Base-by-base conservation (phyloP, 2,113 vertebrate species). In the Microcebus griseorufus region DNA sequence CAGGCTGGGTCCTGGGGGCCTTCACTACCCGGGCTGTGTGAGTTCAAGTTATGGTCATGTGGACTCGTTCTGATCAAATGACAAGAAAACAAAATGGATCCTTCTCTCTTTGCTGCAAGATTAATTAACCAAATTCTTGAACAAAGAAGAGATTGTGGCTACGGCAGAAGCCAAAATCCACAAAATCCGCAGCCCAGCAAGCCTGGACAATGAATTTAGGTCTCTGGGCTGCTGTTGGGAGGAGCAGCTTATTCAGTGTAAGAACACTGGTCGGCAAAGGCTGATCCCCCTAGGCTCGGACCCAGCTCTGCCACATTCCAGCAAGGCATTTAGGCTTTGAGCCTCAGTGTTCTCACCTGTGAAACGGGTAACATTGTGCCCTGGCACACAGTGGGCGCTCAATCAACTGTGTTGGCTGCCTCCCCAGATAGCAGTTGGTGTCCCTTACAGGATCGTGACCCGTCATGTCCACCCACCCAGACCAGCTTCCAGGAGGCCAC, bases 341-440 rank as follows among this genome's bases (percentile, higher is more conserved):
- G 7, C 55, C 55, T 58, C 55, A 58, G 55, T 22, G 55, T 58
- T 58, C 16, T 55, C 18, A 58, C 6, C 55, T 58, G 55, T 58
- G 20, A 58, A 58, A 58, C 8, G 55, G 55, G 55, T 58, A 13
- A 13, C 22, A 1, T 60, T 16, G 11, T 27, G 6, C 45, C 69
- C 6, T 2, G 2, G 39, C 65, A n/a, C 0, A 0, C 51, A 42
- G 34, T 11, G 0, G 0, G 10, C 9, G 0, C 45, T 85, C 34
- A 87, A 0, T 13, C 18, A 22, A 32, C 34, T 42, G 14, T 45
- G 34, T 70, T 48, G 75, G 29, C 45, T 88, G 58, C 22, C 72
- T 84, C 48, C 86, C 4, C 79, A 99, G 99, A 96, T 99, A 0
- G 4, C 98, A 3, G 98, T 99, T 42, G 95, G 97, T 6, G 51